Base-by-base conservation (phyloP, 2,113 vertebrate species). In the Pelecanoides urinatrix region DNA sequence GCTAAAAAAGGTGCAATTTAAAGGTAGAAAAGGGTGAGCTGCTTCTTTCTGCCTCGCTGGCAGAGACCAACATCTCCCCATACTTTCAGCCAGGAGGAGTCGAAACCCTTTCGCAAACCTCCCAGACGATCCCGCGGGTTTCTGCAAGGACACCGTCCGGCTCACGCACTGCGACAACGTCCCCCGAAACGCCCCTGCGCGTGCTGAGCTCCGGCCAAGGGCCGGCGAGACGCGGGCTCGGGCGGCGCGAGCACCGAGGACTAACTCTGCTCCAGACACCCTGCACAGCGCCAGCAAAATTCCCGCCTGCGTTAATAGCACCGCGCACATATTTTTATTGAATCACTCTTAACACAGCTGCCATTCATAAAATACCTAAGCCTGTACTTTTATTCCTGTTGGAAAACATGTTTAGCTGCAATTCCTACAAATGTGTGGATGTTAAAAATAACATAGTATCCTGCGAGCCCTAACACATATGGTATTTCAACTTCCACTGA, bases 111-210 rank as follows among this genome's bases (percentile, higher is more conserved):
- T 13, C 3, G 0, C 36, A 8, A 30, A 8, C 20, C 29, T n/a
- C 42, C 58, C 45, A 13, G 53, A 10, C 5, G 55, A 23, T 5
- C 34, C 62, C 62, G 6, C 1, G 1, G 34, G 20, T 4, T 22
- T 20, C 47, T 8, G 38, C 56, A 2, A 2, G 20, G 13, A 9
- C 2, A 3, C 32, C 3, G 1, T 9, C 85, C 27, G 1, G 26
- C 27, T 11, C 4, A 32, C 1, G 21, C 45, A 0, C 40, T 1
- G 16, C 1, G n/a, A 7, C 21, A 36, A 4, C 20, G 3, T 6
- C 6, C 9, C 49, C 45, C 27, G 3, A 8, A 19, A 4, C 6
- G 7, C 1, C 16, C 42, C 36, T 1, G 30, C 9, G 0, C 0
- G 70, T 4, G 36, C 44, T 5, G 1, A 18, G 87, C 70, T 5